Evolutionary conservation across 2,888 invertebrate genomes (phyloP), one percentile per base, ranked within the genome.

Genomic region (Leptogaster cylindrica): DNA sequence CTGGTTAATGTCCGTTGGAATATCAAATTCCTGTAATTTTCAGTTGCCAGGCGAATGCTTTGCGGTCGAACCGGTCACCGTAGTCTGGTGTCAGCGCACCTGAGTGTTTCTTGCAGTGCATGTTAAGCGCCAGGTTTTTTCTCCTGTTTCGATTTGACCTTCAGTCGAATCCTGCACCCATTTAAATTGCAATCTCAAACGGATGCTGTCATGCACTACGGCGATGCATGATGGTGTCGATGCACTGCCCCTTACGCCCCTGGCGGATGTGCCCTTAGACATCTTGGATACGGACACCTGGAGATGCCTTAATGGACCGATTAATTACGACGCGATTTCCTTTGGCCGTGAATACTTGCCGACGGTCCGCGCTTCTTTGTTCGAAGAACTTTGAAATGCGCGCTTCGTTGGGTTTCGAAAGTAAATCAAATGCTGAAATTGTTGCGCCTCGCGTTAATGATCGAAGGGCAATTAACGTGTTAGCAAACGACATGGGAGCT

Each of bases 1-100:
- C 41, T 41, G 41, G 41, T 41, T 41, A 41, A 41, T 41, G 41
- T 6, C 41, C 41, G 41, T 14, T 41, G 41, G 41, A 41, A 41
- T 41, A 41, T 41, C 41, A 41, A 41, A 41, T 41, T 41, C 41
- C 14, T 41, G 12, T 18, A 41, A 16, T 41, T 41, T 36, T 41
- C 18, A 41, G 12, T 10, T 10, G 6, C 3, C 14, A 41, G 18
- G 41, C 10, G 14, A 41, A 41, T 41, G 41, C 41, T 18, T 4
- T 39, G 41, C 41, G 2, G 39, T 39, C 5, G 10, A 39, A 39
- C 39, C 18, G 41, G 41, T 41, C 41, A 41, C 41, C 18, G 41
- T 18, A 41, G 14, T 18, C 18, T 41, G 14, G 3, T 6, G 2
- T 4, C 3, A 41, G 3, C 18, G 6, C 12, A 4, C 7, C 5